phyloP scores from a whole-genome alignment of 2,113 vertebrate species.

The Pteropus alecto region DNA sequence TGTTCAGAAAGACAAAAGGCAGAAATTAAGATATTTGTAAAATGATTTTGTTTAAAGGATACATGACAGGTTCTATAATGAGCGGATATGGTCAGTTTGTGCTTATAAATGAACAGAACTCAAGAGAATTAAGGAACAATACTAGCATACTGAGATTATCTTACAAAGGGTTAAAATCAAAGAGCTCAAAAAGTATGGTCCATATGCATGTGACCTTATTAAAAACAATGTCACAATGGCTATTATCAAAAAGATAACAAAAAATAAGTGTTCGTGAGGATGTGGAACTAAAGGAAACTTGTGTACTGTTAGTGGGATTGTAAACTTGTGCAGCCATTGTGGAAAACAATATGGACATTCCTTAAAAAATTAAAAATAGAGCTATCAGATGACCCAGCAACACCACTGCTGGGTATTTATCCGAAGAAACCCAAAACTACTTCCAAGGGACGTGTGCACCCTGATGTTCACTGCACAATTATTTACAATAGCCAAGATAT shows the following conservation, averaged over 20 bases:
- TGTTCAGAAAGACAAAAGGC: neutral
- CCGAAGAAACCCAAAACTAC: no score
- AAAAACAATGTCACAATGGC: neutral
- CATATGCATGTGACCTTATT: neutral
- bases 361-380: neutral
- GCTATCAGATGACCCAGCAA: neutral
- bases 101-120: neutral
- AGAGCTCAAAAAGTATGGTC: neutral
- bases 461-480: neutral
- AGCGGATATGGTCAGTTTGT: neutral
- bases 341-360: neutral
- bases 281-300: neutral
- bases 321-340: neutral
- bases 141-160: neutral
- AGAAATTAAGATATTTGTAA: neutral
- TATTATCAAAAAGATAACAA: neutral
- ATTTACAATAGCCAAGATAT: neutral
- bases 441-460: neutral
- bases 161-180: neutral
- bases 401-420: neutral
- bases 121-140: neutral
- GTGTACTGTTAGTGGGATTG: neutral
- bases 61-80: neutral
- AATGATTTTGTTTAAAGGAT: neutral
- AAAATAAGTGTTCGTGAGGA: neutral